These are phyloP conservation scores for Proisotoma minuta DNA, from an alignment of 2,888 invertebrate species.

Conservation along the genomic window DNA sequence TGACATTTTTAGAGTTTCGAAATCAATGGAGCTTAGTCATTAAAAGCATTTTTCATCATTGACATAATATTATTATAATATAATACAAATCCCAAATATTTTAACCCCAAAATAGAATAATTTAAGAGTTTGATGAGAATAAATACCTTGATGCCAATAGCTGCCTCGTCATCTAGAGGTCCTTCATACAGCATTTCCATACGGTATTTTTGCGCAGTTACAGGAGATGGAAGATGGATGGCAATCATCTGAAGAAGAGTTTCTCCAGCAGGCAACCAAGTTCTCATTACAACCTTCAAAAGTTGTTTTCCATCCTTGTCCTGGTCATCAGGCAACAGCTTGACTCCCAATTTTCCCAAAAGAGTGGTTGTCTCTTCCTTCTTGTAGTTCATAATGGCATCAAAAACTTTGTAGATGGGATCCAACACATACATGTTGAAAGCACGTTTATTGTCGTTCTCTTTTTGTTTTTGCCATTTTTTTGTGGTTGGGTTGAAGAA, in stretches of 20 bases:
- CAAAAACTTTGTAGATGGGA: conserved; percentile 93
- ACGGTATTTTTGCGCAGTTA: conserved; percentile 97
- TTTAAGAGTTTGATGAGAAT: neutral
- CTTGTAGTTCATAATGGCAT: conserved; percentile 85
- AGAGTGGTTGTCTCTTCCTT: conserved; percentile 88
- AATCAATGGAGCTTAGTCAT: conserved; percentile 31
- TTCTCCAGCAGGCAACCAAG: conserved; percentile 99
- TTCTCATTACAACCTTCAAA: conserved; percentile 96
- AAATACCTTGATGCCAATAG: conserved; percentile 72
- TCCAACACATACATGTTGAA: conserved; percentile 99
- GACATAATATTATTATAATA: neutral
- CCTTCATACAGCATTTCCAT: conserved; percentile 99
- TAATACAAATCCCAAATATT: neutral
- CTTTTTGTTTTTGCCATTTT: conserved; percentile 95
- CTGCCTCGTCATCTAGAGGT: conserved; percentile 92
- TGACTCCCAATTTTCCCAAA: conserved; percentile 83
- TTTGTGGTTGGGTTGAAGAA: conserved; percentile 96
- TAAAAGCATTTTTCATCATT: conserved; percentile 39
- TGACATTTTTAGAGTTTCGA: conserved; percentile 24
- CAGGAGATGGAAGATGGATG: conserved; percentile 98
- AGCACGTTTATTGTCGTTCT: conserved; percentile 86
- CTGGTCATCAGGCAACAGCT: conserved; percentile 88
- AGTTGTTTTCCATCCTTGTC: conserved; percentile 95
- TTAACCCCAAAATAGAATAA: neutral
- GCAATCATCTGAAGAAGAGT: conserved; percentile 99